Evolutionary conservation across 2,113 vertebrate species (phyloP).

Genomic region (Vimba vimba): DNA sequence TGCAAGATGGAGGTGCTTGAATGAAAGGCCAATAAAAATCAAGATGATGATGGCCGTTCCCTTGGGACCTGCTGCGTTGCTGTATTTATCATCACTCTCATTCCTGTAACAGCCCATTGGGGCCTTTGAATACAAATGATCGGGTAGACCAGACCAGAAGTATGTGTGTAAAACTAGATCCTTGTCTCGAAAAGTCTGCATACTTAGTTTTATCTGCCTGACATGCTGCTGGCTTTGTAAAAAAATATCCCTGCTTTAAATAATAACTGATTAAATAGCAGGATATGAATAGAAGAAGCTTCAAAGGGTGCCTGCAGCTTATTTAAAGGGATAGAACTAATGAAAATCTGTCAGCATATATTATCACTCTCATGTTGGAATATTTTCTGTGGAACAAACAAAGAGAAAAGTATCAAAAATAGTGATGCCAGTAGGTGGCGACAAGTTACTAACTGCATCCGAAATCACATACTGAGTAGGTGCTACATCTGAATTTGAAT

Average conservation of each 20-base stretch:
- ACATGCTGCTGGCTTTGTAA: slow-evolving; percentile 61
- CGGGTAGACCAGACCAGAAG: slow-evolving; percentile 35
- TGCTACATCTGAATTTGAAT: no score
- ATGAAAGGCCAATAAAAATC: slow-evolving; percentile 61
- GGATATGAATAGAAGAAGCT: slow-evolving; percentile 58
- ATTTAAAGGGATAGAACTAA: slow-evolving; percentile 13
- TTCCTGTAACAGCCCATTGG: slow-evolving; percentile 52
- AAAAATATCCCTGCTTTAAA: slow-evolving; percentile 70
- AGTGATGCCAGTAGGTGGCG: background rate
- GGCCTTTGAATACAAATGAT: slow-evolving; percentile 67
- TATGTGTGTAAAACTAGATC: slow-evolving; percentile 49
- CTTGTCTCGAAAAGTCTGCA: slow-evolving; percentile 49
- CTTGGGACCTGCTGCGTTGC: slow-evolving; percentile 47
- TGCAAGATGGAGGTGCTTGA: slow-evolving; percentile 46
- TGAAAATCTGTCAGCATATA: background rate
- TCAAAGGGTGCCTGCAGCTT: slow-evolving; percentile 60
- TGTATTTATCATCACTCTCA: slow-evolving; percentile 65
- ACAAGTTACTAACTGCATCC: no score
- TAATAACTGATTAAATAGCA: slow-evolving; percentile 70
- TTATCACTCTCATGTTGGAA: background rate
- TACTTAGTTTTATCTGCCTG: slow-evolving; percentile 38
- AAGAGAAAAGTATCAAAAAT: background rate
- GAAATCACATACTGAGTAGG: no score
- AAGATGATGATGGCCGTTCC: slow-evolving; percentile 63
- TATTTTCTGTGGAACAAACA: background rate